These are phyloP conservation scores for Hypocryptadius cinnamomeus DNA, from an alignment of 2,113 vertebrate species.

Conservation along the genomic window DNA sequence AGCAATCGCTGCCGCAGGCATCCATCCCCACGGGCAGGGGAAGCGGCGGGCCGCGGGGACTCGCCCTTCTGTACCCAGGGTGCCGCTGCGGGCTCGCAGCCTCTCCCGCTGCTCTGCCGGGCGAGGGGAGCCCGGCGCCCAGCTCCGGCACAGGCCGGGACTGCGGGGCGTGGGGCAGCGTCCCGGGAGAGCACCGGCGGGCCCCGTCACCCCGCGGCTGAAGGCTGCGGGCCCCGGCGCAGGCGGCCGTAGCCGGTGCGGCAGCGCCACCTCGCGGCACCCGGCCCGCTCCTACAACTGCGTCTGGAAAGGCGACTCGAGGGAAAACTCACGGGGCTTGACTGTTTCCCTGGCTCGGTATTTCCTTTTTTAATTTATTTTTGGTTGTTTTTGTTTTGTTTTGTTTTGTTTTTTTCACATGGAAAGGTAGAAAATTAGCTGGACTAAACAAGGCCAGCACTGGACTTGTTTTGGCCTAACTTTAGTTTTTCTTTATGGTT, in stretches of 20 bases:
- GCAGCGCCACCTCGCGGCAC: not conserved
- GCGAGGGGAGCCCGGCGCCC: not conserved
- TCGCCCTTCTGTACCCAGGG: too few species aligned
- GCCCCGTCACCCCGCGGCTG: not conserved
- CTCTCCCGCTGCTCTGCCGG: not conserved
- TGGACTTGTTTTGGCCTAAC: not conserved
- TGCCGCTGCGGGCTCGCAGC: not conserved
- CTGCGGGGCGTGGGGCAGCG: too few species aligned
- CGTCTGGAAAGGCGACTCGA: rapidly evolving
- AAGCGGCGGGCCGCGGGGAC: too few species aligned
- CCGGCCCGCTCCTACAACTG: rapidly evolving
- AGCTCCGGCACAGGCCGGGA: not conserved
- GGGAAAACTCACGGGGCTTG: rapidly evolving
- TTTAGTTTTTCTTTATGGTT: not conserved
- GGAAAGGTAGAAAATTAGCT: not conserved
- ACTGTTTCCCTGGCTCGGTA: rapidly evolving
- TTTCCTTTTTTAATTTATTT: not conserved
- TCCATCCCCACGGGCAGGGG: rapidly evolving
- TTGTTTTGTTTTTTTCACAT: rapidly evolving
- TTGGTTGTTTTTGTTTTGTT: too few species aligned
- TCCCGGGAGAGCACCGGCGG: too few species aligned
- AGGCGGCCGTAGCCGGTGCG: not conserved
- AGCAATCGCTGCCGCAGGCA: rapidly evolving
- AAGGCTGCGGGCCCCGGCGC: not conserved
- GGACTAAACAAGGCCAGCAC: not conserved